phyloP scores from a whole-genome alignment of 2,113 vertebrate genomes.

The Chionomys nivalis region DNA sequence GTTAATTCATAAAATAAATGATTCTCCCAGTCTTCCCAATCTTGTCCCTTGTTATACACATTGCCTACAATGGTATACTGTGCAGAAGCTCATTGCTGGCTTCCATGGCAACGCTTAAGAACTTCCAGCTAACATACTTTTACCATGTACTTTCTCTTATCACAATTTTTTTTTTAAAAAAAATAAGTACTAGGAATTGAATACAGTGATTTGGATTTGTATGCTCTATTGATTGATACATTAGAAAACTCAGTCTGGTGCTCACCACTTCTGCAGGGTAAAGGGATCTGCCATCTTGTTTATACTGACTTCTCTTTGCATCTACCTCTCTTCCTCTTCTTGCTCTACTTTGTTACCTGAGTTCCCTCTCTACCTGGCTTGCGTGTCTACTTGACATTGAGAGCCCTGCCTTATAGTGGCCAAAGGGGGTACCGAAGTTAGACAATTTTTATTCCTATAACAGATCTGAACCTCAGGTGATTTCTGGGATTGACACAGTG shows the following conservation, averaged over 20 bases:
- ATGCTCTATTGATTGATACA: background rate
- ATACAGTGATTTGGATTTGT: constrained; percentile 10
- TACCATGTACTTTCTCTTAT: background rate
- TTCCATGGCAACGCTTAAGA: constrained; percentile 10
- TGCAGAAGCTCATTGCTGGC: background rate
- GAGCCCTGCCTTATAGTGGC: background rate
- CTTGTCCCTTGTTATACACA: background rate
- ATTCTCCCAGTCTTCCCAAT: background rate
- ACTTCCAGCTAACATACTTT: background rate
- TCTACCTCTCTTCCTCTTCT: background rate
- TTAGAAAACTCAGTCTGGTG: background rate
- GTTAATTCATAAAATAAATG: constrained; percentile 9
- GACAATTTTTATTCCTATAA: background rate
- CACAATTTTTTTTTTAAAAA: too few species aligned
- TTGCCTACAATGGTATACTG: background rate
- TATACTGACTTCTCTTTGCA: background rate
- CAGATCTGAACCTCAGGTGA: background rate
- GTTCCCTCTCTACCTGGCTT: background rate
- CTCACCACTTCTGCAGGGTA: background rate
- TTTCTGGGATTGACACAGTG: background rate
- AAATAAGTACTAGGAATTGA: background rate
- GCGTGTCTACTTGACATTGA: background rate
- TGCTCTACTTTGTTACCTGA: background rate
- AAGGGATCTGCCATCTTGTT: background rate
- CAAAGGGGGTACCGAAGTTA: background rate